Evolutionary conservation across 1,140 invertebrate species (phyloP).

Genomic region (Trissolcus basalis): DNA sequence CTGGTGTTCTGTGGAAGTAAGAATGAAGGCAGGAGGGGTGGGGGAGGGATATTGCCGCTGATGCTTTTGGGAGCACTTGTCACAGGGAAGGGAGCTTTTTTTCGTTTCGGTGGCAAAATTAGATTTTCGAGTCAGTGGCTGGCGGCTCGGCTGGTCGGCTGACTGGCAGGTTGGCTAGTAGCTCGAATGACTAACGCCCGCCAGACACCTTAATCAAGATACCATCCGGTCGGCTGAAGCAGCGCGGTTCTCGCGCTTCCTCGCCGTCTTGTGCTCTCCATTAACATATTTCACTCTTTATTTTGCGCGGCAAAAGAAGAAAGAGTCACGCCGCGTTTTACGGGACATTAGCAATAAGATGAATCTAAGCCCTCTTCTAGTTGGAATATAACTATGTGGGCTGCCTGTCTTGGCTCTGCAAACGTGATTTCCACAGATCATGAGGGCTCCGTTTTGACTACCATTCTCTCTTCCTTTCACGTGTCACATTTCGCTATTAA

Average conservation of each 20-base stretch:
- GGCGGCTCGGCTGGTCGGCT: conserved; percentile 50
- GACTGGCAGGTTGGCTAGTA: conserved; percentile 49
- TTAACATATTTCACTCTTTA: conserved; percentile 73
- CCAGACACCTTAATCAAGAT: conserved; percentile 73
- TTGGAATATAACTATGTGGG: conserved; percentile 44
- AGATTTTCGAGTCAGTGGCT: conserved; percentile 65
- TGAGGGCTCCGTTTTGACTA: conserved; percentile 36
- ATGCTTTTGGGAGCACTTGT: conserved; percentile 30
- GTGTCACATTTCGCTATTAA: conserved; percentile 35
- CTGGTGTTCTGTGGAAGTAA: conserved; percentile 25
- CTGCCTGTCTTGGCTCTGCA: conserved; percentile 17
- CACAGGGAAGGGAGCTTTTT: conserved; percentile 51
- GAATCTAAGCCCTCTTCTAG: conserved; percentile 40
- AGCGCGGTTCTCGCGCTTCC: conserved; percentile 45
- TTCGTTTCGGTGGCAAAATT: conserved; percentile 67
- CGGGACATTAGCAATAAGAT: conserved; percentile 66
- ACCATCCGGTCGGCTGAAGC: conserved; percentile 62
- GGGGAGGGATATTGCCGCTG: conserved; percentile 17
- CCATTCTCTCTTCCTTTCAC: conserved; percentile 19
- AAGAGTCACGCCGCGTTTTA: conserved; percentile 64
- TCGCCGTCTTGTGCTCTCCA: conserved; percentile 61
- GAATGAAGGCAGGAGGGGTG: conserved; percentile 39
- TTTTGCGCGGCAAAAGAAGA: conserved; percentile 60
- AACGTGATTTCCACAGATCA: conserved; percentile 22
- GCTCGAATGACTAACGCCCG: conserved; percentile 66